A percentile compares a stretch with the other conserved stretches of the same genome.
Evolutionary conservation across 1,140 invertebrate species (phyloP).

Genomic region (Acromyrmex heyeri): DNA sequence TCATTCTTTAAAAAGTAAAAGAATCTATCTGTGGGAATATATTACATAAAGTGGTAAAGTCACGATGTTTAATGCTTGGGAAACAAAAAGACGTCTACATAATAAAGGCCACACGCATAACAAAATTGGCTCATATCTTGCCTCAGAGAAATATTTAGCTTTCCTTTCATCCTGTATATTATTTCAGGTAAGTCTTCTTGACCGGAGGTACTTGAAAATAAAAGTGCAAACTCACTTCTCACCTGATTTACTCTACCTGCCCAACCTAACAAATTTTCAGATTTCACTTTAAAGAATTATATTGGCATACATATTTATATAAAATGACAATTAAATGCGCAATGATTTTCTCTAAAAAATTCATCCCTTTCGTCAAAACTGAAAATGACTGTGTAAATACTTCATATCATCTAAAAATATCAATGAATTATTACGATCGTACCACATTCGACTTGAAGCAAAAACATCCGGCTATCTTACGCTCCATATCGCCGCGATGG

Average conservation of each 20-base stretch:
- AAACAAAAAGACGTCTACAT: constrained; percentile 24
- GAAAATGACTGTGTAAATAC: constrained; percentile 1
- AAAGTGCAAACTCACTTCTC: constrained; percentile 74
- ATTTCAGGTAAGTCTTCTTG: constrained; percentile 72
- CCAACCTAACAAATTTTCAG: not conserved
- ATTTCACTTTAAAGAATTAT: constrained; percentile 1
- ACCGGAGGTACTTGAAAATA: constrained; percentile 54
- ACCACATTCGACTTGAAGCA: constrained; percentile 40
- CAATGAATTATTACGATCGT: constrained; percentile 52
- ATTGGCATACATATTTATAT: not conserved
- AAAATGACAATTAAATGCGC: not conserved
- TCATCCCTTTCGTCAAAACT: not conserved
- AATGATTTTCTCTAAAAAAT: constrained; percentile 19
- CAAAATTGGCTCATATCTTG: constrained; percentile 79
- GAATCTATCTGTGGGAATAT: not conserved
- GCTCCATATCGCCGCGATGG: constrained; percentile 13
- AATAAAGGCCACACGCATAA: constrained; percentile 69
- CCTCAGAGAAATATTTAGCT: constrained; percentile 75
- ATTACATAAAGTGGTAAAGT: constrained; percentile 69
- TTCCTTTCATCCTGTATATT: constrained; percentile 75
- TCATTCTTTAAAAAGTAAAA: constrained; percentile 12
- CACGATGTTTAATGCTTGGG: constrained; percentile 76
- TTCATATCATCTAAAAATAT: constrained; percentile 32
- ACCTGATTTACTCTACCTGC: not conserved
- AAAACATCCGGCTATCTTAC: constrained; percentile 57